Percentiles rank a stretch among this genome's conserved stretches.
Evolutionary conservation across 2,888 invertebrate species (phyloP).

Genomic region (Sepioteuthis lessoniana): DNA sequence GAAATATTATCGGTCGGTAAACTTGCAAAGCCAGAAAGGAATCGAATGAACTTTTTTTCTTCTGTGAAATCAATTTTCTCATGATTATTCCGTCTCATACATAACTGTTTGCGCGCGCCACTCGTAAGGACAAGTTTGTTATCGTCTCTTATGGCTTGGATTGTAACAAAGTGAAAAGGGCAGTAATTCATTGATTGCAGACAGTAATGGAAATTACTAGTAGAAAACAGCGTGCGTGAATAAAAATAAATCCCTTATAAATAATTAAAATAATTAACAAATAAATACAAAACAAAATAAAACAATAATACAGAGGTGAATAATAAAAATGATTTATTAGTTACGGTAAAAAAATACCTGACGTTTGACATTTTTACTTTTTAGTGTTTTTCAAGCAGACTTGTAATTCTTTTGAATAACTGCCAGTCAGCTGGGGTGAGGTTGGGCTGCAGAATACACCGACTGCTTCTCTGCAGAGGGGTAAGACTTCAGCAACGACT

Average conservation of each 20-base stretch:
- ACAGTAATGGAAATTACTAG: background rate
- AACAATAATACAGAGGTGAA: background rate
- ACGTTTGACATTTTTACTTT: too few species aligned
- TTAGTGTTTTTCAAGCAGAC: too few species aligned
- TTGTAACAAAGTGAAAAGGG: background rate
- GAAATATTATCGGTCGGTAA: slow-evolving; percentile 33
- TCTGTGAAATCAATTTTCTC: slow-evolving; percentile 18
- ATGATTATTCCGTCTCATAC: background rate
- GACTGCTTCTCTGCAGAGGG: too few species aligned
- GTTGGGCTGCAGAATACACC: too few species aligned
- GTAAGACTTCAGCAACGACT: too few species aligned
- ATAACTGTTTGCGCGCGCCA: background rate
- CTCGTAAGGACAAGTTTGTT: slow-evolving; percentile 1
- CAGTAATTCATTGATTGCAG: background rate
- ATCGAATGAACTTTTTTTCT: background rate
- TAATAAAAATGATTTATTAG: background rate
- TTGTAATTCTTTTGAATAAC: too few species aligned
- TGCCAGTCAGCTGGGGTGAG: too few species aligned
- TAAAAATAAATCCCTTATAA: background rate
- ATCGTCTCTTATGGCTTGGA: background rate
- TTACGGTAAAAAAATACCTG: too few species aligned
- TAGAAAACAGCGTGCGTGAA: background rate
- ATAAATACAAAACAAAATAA: background rate
- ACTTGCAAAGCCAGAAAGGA: slow-evolving; percentile 7
- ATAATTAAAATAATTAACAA: background rate